These are phyloP conservation scores for Sebastes vulpes DNA, from an alignment of 2,797 vertebrate species.

Conservation along the genomic window DNA sequence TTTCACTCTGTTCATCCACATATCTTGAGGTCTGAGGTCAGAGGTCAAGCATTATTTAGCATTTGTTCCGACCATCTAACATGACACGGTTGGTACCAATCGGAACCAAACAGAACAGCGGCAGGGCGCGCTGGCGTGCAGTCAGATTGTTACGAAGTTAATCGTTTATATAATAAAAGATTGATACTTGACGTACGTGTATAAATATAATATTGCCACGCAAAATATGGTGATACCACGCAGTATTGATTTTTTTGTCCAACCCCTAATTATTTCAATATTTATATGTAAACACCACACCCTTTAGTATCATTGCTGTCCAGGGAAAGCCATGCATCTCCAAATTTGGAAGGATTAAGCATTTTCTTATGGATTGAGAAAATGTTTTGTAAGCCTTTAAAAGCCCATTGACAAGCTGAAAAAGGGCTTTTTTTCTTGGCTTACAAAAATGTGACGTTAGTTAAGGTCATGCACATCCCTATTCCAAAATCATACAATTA, in stretches of 20 bases:
- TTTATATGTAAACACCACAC: neutral
- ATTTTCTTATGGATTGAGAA: neutral
- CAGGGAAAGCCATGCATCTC: neutral
- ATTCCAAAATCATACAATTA: neutral
- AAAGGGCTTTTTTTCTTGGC: neutral
- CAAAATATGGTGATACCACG: too few species aligned
- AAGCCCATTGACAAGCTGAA: too few species aligned
- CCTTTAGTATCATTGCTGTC: neutral
- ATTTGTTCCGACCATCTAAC: accelerated
- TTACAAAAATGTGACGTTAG: neutral
- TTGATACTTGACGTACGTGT: too few species aligned
- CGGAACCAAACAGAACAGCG: too few species aligned
- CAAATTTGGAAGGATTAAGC: neutral
- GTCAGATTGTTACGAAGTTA: too few species aligned
- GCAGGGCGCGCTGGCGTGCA: too few species aligned
- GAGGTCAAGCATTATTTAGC: too few species aligned
- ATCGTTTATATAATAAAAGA: too few species aligned
- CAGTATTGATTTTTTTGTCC: accelerated
- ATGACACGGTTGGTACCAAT: too few species aligned
- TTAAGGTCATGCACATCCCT: neutral
- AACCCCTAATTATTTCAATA: accelerated
- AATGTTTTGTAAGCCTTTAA: neutral
- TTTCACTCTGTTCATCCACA: too few species aligned
- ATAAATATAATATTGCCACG: too few species aligned
- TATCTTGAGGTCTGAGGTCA: too few species aligned